Base-by-base conservation (phyloP, 2,113 vertebrate genomes). In the Forbesichthys agassizii region DNA sequence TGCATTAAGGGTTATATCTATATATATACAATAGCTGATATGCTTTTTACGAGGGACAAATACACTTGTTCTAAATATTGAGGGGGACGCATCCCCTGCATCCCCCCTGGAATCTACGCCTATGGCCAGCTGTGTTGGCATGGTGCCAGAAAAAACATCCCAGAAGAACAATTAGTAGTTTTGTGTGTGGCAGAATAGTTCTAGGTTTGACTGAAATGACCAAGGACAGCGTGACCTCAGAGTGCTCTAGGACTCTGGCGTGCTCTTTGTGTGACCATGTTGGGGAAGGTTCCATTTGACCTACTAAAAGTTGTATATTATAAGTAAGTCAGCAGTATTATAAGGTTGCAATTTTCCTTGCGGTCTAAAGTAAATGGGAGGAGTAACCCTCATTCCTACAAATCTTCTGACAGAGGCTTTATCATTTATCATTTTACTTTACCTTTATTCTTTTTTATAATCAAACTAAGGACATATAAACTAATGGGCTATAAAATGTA, bases 81-180 rank as follows among this genome's bases (percentile, higher is more conserved):
- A 20, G 20, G 20, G 20, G 20, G 20, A 20, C 20, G 20, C 20
- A 20, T 20, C 27, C 27, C 27, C 27, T 27, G 27, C 27, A 27
- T 27, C 27, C 27, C 27, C 27, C 27, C 27, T 27, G 27, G 27
- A 27, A 27, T 27, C 27, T 27, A 27, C 27, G 27, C 83, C 79
- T 77, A 69, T 66, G 68, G 77, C 69, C 90, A 88, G 85, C 83
- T 90, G 73, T 72, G 72, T 67, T 88, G 88, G 80, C 79, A 52
- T 2, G n/a, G 52, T 20, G 75, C 88, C 89, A 89, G 68, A 33
- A n/a, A 66, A 82, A 89, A 89, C 63, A 85, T 82, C 66, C 66
- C 80, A 75, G 52, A 79, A 73, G 78, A 76, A 68, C 63, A 71
- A 63, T 83, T 60, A 57, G 58, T 66, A 77, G 67, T 69, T 68